phyloP scores from a whole-genome alignment of 2,113 vertebrate genomes.

The Oncorhynchus keta region DNA sequence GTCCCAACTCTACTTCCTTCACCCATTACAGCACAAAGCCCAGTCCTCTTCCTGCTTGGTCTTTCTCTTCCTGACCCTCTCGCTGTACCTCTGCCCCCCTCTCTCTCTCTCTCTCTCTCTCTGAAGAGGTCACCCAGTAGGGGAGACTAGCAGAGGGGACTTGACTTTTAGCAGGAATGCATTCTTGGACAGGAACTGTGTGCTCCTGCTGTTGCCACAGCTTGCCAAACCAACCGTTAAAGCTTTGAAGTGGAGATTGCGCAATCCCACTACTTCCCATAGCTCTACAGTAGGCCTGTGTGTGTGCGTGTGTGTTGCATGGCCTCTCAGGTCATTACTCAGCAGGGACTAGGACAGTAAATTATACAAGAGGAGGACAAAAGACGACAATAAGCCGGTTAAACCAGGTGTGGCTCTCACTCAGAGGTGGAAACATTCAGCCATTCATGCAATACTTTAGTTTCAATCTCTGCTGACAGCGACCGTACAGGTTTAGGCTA shows the following conservation, averaged over 20 bases:
- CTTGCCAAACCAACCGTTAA: slow-evolving; percentile 31
- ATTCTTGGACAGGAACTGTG: slow-evolving; percentile 21
- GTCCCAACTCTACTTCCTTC: not conserved
- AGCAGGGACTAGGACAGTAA: slow-evolving; percentile 13
- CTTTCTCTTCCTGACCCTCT: not conserved
- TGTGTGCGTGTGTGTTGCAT: no score
- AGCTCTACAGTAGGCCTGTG: not conserved
- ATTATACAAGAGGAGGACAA: slow-evolving; percentile 20
- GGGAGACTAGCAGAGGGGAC: slow-evolving; percentile 26
- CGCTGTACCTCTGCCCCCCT: not conserved
- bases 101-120: not conserved
- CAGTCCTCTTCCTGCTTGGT: not conserved
- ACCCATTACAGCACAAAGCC: not conserved
- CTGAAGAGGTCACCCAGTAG: slow-evolving; percentile 33
- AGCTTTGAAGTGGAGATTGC: slow-evolving; percentile 27
- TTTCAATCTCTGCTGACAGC: not conserved
- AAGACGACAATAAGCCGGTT: slow-evolving; percentile 10
- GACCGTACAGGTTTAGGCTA: not conserved
- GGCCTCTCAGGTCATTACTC: slow-evolving; percentile 12
- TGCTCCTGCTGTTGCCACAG: slow-evolving; percentile 33
- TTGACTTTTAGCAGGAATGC: slow-evolving; percentile 34
- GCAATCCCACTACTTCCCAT: slow-evolving; percentile 15
- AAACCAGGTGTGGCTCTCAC: slow-evolving; percentile 10
- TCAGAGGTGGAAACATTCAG: not conserved
- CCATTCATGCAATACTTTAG: not conserved